These are phyloP conservation scores for Nasonia giraulti DNA, from an alignment of 1,140 invertebrate genomes.

Conservation along the genomic window DNA sequence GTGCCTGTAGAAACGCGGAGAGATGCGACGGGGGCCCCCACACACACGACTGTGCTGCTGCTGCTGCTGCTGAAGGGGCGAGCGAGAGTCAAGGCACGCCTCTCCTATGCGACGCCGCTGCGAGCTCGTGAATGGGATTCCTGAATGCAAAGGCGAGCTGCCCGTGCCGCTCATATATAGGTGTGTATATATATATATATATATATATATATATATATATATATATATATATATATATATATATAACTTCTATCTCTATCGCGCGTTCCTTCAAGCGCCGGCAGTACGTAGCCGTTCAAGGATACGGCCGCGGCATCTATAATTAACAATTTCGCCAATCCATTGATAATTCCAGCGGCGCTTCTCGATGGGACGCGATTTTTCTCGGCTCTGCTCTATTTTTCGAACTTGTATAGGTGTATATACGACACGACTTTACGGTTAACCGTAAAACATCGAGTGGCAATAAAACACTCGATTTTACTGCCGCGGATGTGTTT, in stretches of 20 bases:
- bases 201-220: no score
- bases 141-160: constrained; percentile 40
- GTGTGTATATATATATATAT: no score
- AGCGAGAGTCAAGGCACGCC: constrained; percentile 12
- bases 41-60: not conserved
- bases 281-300: not conserved
- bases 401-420: not conserved
- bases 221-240: no score
- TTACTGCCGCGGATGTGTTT: not conserved
- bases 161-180: not conserved
- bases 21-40: not conserved
- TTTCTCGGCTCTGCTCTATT: not conserved
- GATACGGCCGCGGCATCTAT: constrained; percentile 22
- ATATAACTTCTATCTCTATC: not conserved
- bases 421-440: not conserved
- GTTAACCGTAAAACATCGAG: not conserved
- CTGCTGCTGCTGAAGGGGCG: not conserved
- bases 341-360: constrained; percentile 24
- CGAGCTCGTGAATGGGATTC: constrained; percentile 48
- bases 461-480: not conserved
- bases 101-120: not conserved
- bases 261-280: not conserved
- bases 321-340: constrained; percentile 46
- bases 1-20: not conserved
- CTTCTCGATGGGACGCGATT: not conserved